phyloP scores from a whole-genome alignment of 2,113 vertebrate genomes.

The Nothocercus julius region DNA sequence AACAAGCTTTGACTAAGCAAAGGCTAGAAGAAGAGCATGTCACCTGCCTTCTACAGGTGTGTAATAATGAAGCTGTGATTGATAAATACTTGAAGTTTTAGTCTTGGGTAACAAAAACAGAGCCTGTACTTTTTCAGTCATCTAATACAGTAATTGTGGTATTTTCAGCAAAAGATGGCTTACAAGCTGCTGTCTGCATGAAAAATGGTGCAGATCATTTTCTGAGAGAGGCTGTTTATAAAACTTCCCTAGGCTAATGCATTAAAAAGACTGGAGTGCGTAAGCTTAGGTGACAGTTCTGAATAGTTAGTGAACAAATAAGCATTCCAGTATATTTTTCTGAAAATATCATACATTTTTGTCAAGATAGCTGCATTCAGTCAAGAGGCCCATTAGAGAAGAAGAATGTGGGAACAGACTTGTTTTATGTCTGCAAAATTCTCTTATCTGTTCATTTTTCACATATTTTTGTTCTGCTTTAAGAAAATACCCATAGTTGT shows the following conservation, averaged over 20 bases:
- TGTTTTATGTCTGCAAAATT: background rate
- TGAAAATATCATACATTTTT: background rate
- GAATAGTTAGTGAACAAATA: background rate
- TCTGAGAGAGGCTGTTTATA: background rate
- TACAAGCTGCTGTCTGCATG: accelerated
- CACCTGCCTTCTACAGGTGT: conserved; percentile 94
- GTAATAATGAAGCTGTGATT: background rate
- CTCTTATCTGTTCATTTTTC: background rate
- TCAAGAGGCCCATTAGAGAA: background rate
- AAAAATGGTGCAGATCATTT: background rate
- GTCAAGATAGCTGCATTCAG: background rate
- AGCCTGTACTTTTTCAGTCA: background rate
- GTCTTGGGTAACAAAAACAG: background rate
- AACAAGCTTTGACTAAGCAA: conserved; percentile 97
- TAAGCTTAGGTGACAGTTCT: background rate
- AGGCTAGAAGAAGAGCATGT: conserved; percentile 98
- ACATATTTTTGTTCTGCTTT: background rate
- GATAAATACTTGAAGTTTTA: background rate
- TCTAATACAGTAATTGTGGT: background rate
- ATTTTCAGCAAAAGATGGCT: background rate
- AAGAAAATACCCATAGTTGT: background rate
- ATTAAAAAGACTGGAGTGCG: background rate
- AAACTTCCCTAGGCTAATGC: background rate
- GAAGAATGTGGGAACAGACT: accelerated
- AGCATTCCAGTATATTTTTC: background rate